These are phyloP conservation scores for Epistrophella euchroma DNA, from an alignment of 2,888 invertebrate genomes.

Conservation along the genomic window DNA sequence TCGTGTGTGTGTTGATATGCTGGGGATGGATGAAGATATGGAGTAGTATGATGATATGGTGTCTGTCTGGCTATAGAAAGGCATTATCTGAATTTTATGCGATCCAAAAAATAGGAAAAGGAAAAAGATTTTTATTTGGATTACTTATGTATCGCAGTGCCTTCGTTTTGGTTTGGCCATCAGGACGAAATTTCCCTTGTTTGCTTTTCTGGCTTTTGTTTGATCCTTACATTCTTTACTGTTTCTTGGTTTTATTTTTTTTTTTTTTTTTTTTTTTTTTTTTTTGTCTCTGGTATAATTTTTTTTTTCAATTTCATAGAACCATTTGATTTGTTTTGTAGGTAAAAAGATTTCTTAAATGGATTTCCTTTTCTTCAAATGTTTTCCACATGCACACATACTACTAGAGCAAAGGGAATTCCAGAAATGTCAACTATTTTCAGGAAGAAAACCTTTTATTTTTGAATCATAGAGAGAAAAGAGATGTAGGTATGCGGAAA, in stretches of 20 bases:
- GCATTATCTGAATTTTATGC: slow-evolving; percentile 43
- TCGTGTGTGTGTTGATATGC: neutral
- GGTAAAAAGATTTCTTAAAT: slow-evolving; percentile 67
- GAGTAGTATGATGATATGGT: slow-evolving; percentile 14
- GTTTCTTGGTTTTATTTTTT: slow-evolving; percentile 2
- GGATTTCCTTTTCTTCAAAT: slow-evolving; percentile 58
- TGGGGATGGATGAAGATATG: slow-evolving; percentile 6
- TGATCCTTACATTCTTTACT: slow-evolving; percentile 52
- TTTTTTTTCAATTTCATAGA: slow-evolving; percentile 22
- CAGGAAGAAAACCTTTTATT: slow-evolving; percentile 3
- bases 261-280: neutral
- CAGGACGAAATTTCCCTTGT: slow-evolving; percentile 40
- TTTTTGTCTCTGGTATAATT: slow-evolving; percentile 1
- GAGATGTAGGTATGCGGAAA: no score
- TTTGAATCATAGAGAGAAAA: slow-evolving; percentile 9
- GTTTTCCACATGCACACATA: slow-evolving; percentile 2
- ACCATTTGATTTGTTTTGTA: slow-evolving; percentile 34
- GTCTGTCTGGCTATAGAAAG: slow-evolving; percentile 4
- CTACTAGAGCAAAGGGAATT: slow-evolving; percentile 22
- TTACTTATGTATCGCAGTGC: slow-evolving; percentile 46
- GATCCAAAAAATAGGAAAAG: slow-evolving; percentile 18
- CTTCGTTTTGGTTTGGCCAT: slow-evolving; percentile 25
- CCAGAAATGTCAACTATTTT: slow-evolving; percentile 56
- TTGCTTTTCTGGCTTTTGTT: slow-evolving; percentile 54
- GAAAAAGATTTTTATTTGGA: slow-evolving; percentile 37